A percentile compares a stretch with the other conserved stretches of the same genome.
Conservation (phyloP, 2,888 invertebrate genomes). For the Cancer borealis region DNA sequence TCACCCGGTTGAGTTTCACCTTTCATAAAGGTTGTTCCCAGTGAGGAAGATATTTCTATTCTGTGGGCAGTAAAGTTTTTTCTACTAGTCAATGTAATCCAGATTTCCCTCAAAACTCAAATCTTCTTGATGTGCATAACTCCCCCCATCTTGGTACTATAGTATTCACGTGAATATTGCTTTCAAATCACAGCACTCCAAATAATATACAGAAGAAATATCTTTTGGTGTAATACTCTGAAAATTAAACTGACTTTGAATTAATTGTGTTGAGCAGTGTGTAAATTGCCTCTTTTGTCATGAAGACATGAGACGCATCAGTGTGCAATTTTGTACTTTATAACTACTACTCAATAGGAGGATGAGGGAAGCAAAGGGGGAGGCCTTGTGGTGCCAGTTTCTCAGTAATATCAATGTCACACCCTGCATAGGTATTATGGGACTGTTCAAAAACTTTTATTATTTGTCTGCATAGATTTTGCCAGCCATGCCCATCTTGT, state of each 20-base stretch:
- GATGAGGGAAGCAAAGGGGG: background rate
- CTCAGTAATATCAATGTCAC: too few relatives aligned
- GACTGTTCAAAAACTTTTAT: background rate
- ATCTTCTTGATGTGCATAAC: background rate
- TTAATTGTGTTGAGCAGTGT: background rate
- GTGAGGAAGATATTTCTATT: background rate
- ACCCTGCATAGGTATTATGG: background rate
- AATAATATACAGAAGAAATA: background rate
- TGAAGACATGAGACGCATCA: background rate
- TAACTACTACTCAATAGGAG: background rate
- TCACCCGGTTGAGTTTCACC: background rate
- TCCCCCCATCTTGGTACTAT: background rate
- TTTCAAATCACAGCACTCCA: background rate
- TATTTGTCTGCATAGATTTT: background rate
- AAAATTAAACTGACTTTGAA: background rate
- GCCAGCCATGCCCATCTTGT: too few relatives aligned
- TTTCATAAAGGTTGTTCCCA: background rate
- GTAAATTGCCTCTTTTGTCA: background rate
- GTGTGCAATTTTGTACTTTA: background rate
- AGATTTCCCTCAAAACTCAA: background rate
- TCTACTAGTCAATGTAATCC: background rate
- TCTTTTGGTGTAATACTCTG: background rate
- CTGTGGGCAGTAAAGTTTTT: background rate
- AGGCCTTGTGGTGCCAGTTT: background rate
- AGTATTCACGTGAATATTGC: background rate